phyloP scores from a whole-genome alignment of 2,797 vertebrate genomes.

The Falco concolor region DNA sequence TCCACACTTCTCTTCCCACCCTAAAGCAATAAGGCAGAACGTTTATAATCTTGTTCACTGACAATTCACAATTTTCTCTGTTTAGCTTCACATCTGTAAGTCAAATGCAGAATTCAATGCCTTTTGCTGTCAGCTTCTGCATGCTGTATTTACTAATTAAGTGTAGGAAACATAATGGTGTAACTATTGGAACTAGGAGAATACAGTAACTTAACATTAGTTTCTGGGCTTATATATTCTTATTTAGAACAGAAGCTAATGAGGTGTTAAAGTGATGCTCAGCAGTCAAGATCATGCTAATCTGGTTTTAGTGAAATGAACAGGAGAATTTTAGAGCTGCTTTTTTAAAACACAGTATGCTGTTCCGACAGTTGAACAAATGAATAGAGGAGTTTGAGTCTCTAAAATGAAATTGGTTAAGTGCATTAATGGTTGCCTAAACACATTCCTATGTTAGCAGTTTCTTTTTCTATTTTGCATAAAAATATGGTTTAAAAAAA shows the following conservation, averaged over 20 bases:
- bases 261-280: not conserved
- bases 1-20: not conserved
- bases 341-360: not conserved
- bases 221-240: not conserved
- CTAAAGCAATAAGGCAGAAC: not conserved
- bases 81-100: not conserved
- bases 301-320: not conserved
- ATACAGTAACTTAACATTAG: not conserved
- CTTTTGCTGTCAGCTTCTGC: not conserved
- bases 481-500: not conserved
- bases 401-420: not conserved
- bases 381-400: not conserved
- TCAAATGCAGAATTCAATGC: not conserved
- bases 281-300: not conserved
- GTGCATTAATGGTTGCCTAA: not conserved
- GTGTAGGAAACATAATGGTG: not conserved
- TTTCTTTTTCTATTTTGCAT: not conserved
- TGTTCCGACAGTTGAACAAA: not conserved
- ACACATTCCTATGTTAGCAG: not conserved
- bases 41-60: not conserved
- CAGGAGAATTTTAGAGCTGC: not conserved
- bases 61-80: not conserved
- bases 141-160: not conserved
- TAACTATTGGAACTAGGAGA: not conserved
- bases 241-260: not conserved